phyloP scores from a whole-genome alignment of 2,888 invertebrate species.

The Nymphalis urticae region DNA sequence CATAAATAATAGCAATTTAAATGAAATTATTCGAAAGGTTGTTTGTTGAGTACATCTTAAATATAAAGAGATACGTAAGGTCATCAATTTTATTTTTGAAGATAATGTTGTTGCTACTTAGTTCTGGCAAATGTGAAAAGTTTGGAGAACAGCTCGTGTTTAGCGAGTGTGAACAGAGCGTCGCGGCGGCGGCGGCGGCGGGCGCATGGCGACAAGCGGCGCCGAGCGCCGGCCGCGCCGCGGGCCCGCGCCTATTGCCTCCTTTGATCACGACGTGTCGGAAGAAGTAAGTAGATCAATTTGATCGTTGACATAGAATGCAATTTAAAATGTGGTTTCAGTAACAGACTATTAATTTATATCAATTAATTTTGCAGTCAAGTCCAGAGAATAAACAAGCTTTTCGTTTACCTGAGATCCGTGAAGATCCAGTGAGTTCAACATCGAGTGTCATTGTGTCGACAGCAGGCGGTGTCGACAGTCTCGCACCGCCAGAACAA shows the following conservation, averaged over 20 bases:
- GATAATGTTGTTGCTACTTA: background rate
- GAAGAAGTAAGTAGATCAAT: constrained; percentile 83
- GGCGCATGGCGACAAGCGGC: constrained; percentile 54
- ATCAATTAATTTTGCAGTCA: constrained; percentile 62
- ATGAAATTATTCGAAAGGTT: too few relatives aligned
- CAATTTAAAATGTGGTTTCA: background rate
- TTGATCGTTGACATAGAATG: too few relatives aligned
- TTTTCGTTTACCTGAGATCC: constrained; percentile 79
- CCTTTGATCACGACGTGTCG: constrained; percentile 92
- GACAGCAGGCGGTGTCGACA: constrained; percentile 43
- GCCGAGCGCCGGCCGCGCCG: constrained; percentile 86
- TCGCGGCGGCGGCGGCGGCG: constrained; percentile 42
- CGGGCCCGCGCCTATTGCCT: constrained; percentile 96
- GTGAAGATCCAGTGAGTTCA: constrained; percentile 66
- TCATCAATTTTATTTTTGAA: too few relatives aligned
- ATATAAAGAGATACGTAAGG: too few relatives aligned
- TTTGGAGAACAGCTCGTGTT: background rate
- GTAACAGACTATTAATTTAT: background rate
- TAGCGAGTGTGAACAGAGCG: constrained; percentile 10
- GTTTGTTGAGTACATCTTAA: too few relatives aligned
- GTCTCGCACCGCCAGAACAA: constrained; percentile 58
- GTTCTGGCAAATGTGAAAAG: constrained; percentile 16
- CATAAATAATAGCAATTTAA: too few relatives aligned
- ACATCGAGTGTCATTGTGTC: constrained; percentile 47
- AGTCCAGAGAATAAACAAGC: constrained; percentile 82